Evolutionary conservation across 2,797 vertebrate genomes (phyloP).

Genomic region (Rhynchotus rufescens): DNA sequence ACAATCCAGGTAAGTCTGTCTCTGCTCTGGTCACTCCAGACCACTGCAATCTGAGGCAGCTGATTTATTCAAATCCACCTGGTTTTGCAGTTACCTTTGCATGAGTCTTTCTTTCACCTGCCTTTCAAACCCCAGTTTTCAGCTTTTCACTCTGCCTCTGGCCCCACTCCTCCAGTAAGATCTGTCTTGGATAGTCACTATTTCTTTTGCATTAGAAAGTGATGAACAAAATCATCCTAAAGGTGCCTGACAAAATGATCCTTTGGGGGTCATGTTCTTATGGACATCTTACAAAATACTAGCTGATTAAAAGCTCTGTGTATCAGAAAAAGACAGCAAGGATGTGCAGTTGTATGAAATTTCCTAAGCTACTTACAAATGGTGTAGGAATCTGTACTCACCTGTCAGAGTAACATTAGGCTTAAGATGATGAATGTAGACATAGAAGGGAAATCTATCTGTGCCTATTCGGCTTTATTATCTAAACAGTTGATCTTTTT

Average conservation of each 20-base stretch:
- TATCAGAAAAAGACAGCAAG: not conserved
- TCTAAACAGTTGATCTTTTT: not conserved
- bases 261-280: not conserved
- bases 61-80: conserved; percentile 20
- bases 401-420: not conserved
- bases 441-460: not conserved
- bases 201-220: not conserved
- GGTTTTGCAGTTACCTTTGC: conserved; percentile 7
- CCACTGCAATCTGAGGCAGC: not conserved
- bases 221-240: not conserved
- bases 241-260: conserved; percentile 3
- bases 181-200: not conserved
- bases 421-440: not conserved
- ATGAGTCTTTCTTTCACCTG: not conserved
- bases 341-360: not conserved
- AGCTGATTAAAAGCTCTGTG: not conserved
- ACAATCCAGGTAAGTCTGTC: not conserved
- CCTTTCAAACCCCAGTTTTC: not conserved
- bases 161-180: not conserved
- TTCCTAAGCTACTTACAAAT: not conserved
- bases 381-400: not conserved
- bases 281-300: not conserved
- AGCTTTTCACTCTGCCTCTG: not conserved
- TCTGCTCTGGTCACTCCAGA: not conserved
- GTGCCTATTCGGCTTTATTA: not conserved